Evolutionary conservation across 2,888 invertebrate genomes (phyloP).

Genomic region (Tyria jacobaeae): DNA sequence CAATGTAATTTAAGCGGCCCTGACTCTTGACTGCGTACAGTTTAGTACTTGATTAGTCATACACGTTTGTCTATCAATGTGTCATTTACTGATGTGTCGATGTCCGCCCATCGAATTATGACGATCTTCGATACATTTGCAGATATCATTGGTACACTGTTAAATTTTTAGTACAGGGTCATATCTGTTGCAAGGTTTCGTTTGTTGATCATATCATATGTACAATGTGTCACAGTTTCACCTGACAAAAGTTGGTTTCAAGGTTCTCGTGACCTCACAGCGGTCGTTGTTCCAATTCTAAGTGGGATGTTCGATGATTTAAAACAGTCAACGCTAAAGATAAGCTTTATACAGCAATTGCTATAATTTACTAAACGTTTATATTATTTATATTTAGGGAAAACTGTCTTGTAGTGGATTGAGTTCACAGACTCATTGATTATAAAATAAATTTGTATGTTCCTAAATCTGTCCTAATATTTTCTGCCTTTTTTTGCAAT

Average conservation of each 20-base stretch:
- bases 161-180: not conserved
- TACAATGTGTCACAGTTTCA: conserved; percentile 40
- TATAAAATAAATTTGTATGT: not conserved
- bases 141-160: conserved; percentile 9
- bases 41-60: conserved; percentile 65
- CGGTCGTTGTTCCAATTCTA: conserved; percentile 58
- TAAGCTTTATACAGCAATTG: conserved; percentile 48
- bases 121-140: conserved; percentile 19
- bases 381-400: no score
- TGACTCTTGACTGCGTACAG: conserved; percentile 55
- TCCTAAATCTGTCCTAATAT: not conserved
- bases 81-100: conserved; percentile 43
- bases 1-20: conserved; percentile 60
- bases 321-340: conserved; percentile 37
- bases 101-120: conserved; percentile 39
- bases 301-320: conserved; percentile 57
- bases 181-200: conserved; percentile 1
- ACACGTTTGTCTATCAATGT: conserved; percentile 52
- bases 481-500: no score
- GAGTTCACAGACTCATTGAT: not conserved
- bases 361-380: conserved; percentile 32
- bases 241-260: conserved; percentile 52
- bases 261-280: conserved; percentile 54
- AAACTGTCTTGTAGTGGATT: conserved; percentile 8
- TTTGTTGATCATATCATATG: conserved; percentile 26